Base-by-base conservation (phyloP, 2,113 vertebrate genomes). In the Pituophis catenifer region DNA sequence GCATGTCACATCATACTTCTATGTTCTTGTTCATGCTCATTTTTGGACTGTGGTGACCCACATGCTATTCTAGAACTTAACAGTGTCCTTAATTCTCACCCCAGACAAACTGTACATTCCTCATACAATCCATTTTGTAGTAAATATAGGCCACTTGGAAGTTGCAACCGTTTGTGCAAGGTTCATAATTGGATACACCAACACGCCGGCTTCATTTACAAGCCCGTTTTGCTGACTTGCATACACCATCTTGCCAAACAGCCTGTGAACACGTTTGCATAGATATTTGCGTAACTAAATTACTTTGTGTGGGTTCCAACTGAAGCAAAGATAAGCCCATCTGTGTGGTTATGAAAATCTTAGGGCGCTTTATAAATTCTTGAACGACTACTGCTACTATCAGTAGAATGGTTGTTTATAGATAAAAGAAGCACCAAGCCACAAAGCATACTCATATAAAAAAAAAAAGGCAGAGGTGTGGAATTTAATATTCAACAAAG, bases 101-200 rank as follows among this genome's bases (percentile, higher is more conserved):
- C 75, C 33, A 70, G 65, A n/a, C 70, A 81, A 29, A 70, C 17
- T 44, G 17, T 81, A 81, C 33, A 19, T 38, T 81, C 33, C 33
- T 44, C 17, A 81, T 81, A 81, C 17, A 81, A 89, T 89, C 88
- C 50, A 2, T 44, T 50, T 58, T 54, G 26, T 26, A 88, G 6
- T 23, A 38, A 52, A 23, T 0, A 0, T 29, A 94, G 92, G 92
- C 90, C 94, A 95, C 86, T 93, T 87, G 97, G 95, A 94, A 88
- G 81, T 90, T 90, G 93, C 92, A 94, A 95, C 95, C 95, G 95
- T 93, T 91, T 90, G 93, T 95, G 95, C 93, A 96, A 96, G 95
- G 26, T 59, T 1, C 1, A 21, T 95, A 97, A 96, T 95, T 96
- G 94, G 92, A 93, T 94, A 95, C 94, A 90, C 94, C 95, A 91